A percentile compares a stretch with the other conserved stretches of the same genome.
Evolutionary conservation across 2,113 vertebrate species (phyloP).

Genomic region (Tragulus kanchil): DNA sequence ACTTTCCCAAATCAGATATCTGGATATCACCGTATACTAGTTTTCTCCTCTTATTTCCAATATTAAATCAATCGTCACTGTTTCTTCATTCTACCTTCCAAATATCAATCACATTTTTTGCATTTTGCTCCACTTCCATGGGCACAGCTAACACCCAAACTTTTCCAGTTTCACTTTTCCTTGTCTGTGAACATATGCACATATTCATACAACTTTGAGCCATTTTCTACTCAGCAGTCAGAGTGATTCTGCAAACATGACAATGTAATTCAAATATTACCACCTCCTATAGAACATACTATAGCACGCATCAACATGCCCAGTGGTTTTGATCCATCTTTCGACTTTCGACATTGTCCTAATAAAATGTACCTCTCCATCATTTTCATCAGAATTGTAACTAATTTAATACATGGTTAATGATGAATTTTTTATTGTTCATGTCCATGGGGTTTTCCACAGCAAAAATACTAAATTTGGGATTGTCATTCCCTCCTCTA

Average conservation of each 20-base stretch:
- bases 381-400: neutral
- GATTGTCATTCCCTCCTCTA: neutral
- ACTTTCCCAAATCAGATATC: neutral
- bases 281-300: neutral
- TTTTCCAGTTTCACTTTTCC: neutral
- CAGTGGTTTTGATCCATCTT: neutral
- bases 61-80: neutral
- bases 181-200: neutral
- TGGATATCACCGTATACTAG: neutral
- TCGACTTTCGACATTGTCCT: neutral
- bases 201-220: neutral
- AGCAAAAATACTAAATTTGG: neutral
- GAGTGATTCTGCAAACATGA: neutral
- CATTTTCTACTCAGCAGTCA: neutral
- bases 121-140: neutral
- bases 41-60: neutral
- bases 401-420: neutral
- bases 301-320: neutral
- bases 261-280: neutral
- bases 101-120: neutral
- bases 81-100: neutral
- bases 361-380: neutral
- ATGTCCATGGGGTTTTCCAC: neutral
- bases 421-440: neutral
- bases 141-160: rapidly evolving